A percentile compares a stretch with the other conserved stretches of the same genome.
These are phyloP conservation scores for Myxocyprinus asiaticus DNA, from an alignment of 2,113 vertebrate genomes.

Conservation along the genomic window DNA sequence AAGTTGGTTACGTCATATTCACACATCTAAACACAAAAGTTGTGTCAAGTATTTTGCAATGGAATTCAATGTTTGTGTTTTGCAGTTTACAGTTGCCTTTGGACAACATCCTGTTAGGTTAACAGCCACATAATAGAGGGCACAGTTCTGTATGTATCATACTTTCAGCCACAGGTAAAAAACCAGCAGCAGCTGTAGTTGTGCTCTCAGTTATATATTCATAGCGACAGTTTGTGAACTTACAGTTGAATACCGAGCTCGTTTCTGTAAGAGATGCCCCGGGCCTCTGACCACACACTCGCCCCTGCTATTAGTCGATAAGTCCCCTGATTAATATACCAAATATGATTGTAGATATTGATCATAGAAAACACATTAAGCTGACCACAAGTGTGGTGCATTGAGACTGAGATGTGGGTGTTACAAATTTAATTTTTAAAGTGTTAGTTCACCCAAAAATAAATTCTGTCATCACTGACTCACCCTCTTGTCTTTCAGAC, in stretches of 20 bases:
- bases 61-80: not conserved
- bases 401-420: too few relatives aligned
- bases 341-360: not conserved
- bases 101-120: constrained; percentile 23
- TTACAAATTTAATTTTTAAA: too few relatives aligned
- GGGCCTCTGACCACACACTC: not conserved
- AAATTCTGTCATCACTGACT: too few relatives aligned
- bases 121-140: not conserved
- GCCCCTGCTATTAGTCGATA: not conserved
- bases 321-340: not conserved
- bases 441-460: too few relatives aligned
- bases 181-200: too few relatives aligned
- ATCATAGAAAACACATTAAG: not conserved
- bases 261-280: not conserved
- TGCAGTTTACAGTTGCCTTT: constrained; percentile 22
- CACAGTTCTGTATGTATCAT: too few relatives aligned
- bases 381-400: not conserved
- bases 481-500: too few relatives aligned
- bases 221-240: not conserved
- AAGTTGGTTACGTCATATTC: not conserved
- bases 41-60: constrained; percentile 22
- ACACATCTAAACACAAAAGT: not conserved
- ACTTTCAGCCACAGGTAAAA: too few relatives aligned
- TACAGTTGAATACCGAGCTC: not conserved
- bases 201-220: too few relatives aligned